A percentile compares a stretch with the other conserved stretches of the same genome.
phyloP scores from a whole-genome alignment of 1,140 invertebrate species.

The Pseudomyrmex dendroicus region DNA sequence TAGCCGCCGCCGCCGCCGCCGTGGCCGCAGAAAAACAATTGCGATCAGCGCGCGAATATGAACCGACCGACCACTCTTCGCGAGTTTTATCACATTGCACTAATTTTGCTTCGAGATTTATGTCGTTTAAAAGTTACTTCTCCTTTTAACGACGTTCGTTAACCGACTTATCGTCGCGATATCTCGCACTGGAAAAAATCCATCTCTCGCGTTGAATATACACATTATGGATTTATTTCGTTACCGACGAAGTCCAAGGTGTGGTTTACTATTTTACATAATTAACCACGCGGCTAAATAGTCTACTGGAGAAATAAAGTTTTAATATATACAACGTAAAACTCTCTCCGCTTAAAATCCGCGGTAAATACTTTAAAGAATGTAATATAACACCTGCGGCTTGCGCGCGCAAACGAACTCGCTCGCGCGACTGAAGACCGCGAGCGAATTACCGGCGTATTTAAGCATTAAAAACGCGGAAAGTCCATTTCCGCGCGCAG shows the following conservation, averaged over 20 bases:
- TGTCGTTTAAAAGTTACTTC: background rate
- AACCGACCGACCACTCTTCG: background rate
- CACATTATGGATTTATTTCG: too few relatives aligned
- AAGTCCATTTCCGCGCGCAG: background rate
- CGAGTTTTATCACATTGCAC: background rate
- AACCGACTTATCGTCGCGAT: background rate
- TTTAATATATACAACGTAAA: too few relatives aligned
- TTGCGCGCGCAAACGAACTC: background rate
- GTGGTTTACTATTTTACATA: too few relatives aligned
- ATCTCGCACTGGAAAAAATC: too few relatives aligned
- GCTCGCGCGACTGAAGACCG: background rate
- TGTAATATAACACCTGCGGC: background rate
- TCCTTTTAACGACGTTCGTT: background rate
- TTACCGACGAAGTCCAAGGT: too few relatives aligned
- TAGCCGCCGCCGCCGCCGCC: conserved; percentile 8
- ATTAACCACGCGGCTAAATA: too few relatives aligned
- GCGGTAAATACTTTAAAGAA: too few relatives aligned
- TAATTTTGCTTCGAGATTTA: conserved; percentile 7
- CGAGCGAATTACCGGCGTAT: background rate
- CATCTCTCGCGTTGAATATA: too few relatives aligned
- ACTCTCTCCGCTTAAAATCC: too few relatives aligned
- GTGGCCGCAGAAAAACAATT: conserved; percentile 43
- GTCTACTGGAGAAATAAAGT: too few relatives aligned
- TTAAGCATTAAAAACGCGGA: background rate
- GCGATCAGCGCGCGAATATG: conserved; percentile 20